Base-by-base conservation (phyloP, 2,113 vertebrate species). In the Phycodurus eques region DNA sequence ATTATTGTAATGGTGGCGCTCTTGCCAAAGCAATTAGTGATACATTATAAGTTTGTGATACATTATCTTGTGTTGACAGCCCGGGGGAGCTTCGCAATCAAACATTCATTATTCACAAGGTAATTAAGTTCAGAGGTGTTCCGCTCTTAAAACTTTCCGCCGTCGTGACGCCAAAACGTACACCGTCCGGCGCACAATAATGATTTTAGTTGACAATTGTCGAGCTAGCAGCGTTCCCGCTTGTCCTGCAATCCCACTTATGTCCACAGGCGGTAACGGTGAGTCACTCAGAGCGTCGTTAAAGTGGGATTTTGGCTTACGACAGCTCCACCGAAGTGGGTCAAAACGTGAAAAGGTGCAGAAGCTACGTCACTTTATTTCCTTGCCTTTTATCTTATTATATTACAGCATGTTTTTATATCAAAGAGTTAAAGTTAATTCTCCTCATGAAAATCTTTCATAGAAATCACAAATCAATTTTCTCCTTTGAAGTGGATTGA, bases 61-160 rank as follows among this genome's bases (percentile, higher is more conserved):
- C 92, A 94, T 88, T 87, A 93, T 92, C 89, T 90, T 77, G 82
- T 92, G 93, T 93, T 93, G 92, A 93, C 92, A 92, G 90, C 92
- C 87, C 82, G 79, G 85, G 90, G 92, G 88, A 91, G 87, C 67
- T 76, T 82, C 76, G 90, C 91, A 92, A 93, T 94, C 91, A 91
- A 91, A 92, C 91, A 92, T 92, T 92, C 91, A 92, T 94, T 93
- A 94, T 93, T 94, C 91, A 92, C 88, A 83, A 85, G 84, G 90
- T 93, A 94, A 94, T 93, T 92, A 93, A 92, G 90, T 92, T 93
- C 89, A 92, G 86, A 93, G 91, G 92, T 92, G 91, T 86, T 79
- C 82, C 67, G 68, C 72, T 73, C 69, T 76, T 69, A 59, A 35
- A 61, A 61, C 71, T 67, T 67, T 68, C 70, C 57, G 31, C 22